These are phyloP conservation scores for Pogonus chalceus DNA, from an alignment of 1,140 invertebrate genomes.

Conservation along the genomic window DNA sequence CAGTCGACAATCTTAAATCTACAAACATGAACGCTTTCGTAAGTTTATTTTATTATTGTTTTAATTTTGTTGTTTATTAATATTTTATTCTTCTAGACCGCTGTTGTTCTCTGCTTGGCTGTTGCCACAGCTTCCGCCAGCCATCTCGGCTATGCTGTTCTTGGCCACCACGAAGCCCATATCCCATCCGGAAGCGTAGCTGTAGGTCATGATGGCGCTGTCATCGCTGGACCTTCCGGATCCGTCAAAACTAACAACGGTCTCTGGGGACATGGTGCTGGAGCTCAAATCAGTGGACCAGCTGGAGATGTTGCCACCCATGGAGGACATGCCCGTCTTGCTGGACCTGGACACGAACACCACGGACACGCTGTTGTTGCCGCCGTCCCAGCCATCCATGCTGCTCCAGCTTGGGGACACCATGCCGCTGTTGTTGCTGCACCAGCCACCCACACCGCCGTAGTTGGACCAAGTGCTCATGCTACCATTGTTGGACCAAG, in stretches of 20 bases:
- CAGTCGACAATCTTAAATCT: background rate
- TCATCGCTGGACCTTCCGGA: background rate
- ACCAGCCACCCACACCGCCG: background rate
- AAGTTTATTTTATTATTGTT: background rate
- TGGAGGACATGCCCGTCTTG: background rate
- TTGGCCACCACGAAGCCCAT: background rate
- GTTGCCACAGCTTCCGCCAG: background rate
- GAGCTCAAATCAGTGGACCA: background rate
- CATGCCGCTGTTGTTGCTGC: background rate
- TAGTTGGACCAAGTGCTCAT: background rate
- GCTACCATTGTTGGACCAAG: background rate
- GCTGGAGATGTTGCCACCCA: background rate
- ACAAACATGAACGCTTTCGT: constrained; percentile 5
- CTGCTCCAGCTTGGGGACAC: too few species aligned
- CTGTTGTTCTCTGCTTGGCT: background rate
- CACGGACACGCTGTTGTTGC: background rate
- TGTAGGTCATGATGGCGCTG: background rate
- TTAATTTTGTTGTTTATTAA: background rate
- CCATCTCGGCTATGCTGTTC: background rate
- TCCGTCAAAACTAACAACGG: background rate
- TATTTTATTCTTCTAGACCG: background rate
- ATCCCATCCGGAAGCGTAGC: background rate
- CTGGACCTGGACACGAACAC: background rate
- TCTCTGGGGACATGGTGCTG: background rate
- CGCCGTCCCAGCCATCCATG: background rate